Evolutionary conservation across 2,888 invertebrate genomes (phyloP).

Genomic region (Agapostemon virescens): DNA sequence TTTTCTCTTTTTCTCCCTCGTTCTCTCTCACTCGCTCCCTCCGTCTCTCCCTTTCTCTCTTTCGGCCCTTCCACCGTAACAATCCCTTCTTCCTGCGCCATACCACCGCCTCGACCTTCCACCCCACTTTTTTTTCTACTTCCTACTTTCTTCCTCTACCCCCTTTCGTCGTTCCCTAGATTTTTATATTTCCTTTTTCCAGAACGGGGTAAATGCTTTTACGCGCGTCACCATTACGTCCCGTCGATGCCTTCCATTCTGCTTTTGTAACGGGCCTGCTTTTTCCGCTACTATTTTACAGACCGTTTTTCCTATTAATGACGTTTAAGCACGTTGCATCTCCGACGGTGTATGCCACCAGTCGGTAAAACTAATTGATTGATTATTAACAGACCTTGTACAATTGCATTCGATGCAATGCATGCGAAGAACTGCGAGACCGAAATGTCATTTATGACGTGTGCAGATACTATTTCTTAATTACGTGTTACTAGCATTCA

Average conservation of each 20-base stretch:
- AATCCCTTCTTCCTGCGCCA: conserved; percentile 51
- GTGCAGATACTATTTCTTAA: no score
- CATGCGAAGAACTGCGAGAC: not conserved
- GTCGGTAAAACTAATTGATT: not conserved
- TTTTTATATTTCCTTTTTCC: conserved; percentile 14
- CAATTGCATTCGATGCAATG: not conserved
- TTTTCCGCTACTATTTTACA: conserved; percentile 47
- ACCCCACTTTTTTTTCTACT: conserved; percentile 34
- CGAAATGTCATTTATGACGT: no score
- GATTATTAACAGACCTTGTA: not conserved
- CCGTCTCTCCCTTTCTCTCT: not conserved
- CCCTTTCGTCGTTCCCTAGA: not conserved
- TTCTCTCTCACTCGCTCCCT: not conserved
- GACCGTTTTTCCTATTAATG: conserved; percentile 13
- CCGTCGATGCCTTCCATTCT: conserved; percentile 39
- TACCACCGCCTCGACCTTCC: conserved; percentile 33
- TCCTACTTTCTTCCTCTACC: conserved; percentile 27
- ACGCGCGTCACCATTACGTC: conserved; percentile 64
- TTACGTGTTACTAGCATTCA: no score
- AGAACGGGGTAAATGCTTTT: conserved; percentile 63
- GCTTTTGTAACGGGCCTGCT: conserved; percentile 56
- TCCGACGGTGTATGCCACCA: not conserved
- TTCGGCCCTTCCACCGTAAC: conserved; percentile 53
- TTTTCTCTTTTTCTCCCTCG: conserved; percentile 26
- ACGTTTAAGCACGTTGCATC: not conserved